These are phyloP conservation scores for Strigops habroptila DNA, from an alignment of 2,113 vertebrate genomes.

Conservation along the genomic window DNA sequence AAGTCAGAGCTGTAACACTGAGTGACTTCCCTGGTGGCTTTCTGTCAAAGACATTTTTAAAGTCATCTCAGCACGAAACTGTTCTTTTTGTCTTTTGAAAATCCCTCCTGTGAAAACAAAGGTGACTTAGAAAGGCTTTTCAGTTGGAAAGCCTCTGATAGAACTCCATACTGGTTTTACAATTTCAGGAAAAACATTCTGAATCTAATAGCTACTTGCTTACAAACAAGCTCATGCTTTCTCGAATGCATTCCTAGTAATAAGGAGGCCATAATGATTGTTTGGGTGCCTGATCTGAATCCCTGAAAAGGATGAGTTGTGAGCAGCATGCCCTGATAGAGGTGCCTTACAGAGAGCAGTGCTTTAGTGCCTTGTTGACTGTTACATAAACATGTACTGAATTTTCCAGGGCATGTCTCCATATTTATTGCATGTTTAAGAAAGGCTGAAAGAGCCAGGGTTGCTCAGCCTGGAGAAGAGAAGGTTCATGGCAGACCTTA, in stretches of 20 bases:
- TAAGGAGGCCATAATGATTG: neutral
- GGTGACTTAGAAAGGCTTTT: slow-evolving; percentile 1
- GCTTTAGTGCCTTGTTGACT: neutral
- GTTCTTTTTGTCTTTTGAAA: neutral
- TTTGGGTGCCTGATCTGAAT: neutral
- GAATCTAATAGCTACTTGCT: neutral
- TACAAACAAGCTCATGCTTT: neutral
- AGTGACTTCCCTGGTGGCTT: neutral
- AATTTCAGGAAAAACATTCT: neutral
- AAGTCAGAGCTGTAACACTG: neutral
- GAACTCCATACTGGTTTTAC: neutral
- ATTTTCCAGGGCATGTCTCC: neutral
- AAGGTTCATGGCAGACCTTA: neutral
- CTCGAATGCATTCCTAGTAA: neutral
- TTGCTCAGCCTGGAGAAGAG: neutral
- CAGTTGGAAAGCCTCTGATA: neutral
- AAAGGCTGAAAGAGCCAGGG: neutral
- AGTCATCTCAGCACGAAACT: neutral
- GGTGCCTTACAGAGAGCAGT: neutral
- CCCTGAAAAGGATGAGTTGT: neutral
- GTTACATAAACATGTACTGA: neutral
- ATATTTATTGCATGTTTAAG: neutral
- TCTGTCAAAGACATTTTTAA: neutral
- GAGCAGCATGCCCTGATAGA: neutral
- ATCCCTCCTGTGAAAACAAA: neutral